A percentile compares a stretch with the other conserved stretches of the same genome.
phyloP scores from a whole-genome alignment of 2,113 vertebrate species.

The Forbesichthys papilliferus region DNA sequence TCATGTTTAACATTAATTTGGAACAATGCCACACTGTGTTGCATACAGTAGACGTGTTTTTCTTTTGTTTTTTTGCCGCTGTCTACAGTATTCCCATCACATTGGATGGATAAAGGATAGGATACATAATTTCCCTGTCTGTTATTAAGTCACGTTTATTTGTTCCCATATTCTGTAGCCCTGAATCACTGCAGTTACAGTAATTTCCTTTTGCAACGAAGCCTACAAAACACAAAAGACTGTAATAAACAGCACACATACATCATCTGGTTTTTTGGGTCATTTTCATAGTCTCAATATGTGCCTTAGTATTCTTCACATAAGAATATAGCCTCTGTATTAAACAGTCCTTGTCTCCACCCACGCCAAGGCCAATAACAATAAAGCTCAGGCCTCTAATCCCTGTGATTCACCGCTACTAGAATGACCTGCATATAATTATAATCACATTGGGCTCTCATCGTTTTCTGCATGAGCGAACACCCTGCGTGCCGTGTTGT shows the following conservation, averaged over 20 bases:
- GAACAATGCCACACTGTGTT: no score
- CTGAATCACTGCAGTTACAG: no score
- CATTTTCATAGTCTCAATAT: neutral
- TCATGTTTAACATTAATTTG: no score
- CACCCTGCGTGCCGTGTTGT: neutral
- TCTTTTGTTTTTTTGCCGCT: no score
- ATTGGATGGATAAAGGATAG: no score
- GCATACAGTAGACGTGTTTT: no score
- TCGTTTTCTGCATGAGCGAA: neutral
- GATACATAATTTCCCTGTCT: no score
- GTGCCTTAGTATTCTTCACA: neutral
- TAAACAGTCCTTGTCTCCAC: neutral
- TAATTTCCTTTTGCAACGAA: no score
- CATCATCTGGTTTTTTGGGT: neutral
- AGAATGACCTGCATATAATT: constrained; percentile 6
- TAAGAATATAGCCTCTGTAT: neutral
- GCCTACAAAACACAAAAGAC: no score
- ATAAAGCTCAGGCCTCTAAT: neutral
- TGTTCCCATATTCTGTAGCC: no score
- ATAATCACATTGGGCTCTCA: neutral
- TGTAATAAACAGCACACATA: neutral
- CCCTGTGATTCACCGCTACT: constrained; percentile 2
- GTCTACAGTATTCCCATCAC: no score
- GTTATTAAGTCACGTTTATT: no score
- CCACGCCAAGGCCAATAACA: neutral